phyloP scores from a whole-genome alignment of 2,888 invertebrate genomes.

The Papilio elwesi region DNA sequence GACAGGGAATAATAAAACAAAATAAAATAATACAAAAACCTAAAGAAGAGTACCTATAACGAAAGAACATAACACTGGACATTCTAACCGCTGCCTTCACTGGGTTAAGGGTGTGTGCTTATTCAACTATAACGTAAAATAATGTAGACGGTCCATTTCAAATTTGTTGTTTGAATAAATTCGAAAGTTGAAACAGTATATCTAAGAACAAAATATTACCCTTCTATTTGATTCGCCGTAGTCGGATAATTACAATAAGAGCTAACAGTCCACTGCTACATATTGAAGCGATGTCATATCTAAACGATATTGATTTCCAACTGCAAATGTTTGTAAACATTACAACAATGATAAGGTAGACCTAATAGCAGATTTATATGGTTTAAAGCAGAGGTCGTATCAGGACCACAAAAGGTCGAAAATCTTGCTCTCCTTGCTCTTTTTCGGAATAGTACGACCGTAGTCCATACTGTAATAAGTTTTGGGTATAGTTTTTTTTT shows the following conservation, averaged over 20 bases:
- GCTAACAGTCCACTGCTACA: background rate
- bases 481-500: too few relatives aligned
- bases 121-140: too few relatives aligned
- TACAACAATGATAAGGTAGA: slow-evolving; percentile 1
- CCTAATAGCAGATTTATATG: too few relatives aligned
- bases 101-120: too few relatives aligned
- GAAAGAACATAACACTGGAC: too few relatives aligned
- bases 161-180: background rate
- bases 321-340: slow-evolving; percentile 22
- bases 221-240: slow-evolving; percentile 15
- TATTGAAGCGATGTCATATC: background rate
- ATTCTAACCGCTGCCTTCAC: too few relatives aligned
- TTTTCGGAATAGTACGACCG: too few relatives aligned
- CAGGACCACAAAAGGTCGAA: too few relatives aligned
- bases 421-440: too few relatives aligned
- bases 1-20: background rate
- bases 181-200: slow-evolving; percentile 2
- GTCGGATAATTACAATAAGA: slow-evolving; percentile 15
- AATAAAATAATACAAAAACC: background rate
- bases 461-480: too few relatives aligned
- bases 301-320: background rate
- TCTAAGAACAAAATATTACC: slow-evolving; percentile 9
- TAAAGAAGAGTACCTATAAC: background rate
- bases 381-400: too few relatives aligned
- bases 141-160: slow-evolving; percentile 9